Base-by-base conservation (phyloP, 2,797 vertebrate genomes). In the Phrynocephalus vlangalii region DNA sequence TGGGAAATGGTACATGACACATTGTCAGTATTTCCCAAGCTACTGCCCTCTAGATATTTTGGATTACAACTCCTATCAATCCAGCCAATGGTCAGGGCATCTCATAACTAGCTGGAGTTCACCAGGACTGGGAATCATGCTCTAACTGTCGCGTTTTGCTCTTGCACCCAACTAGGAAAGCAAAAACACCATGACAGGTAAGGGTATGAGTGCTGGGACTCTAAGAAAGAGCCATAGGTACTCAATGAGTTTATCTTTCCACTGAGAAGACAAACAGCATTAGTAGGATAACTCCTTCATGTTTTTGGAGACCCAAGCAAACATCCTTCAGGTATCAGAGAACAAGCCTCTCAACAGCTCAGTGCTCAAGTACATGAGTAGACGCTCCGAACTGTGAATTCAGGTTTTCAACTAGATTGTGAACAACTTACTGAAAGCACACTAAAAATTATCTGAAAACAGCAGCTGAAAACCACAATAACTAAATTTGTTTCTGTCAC, bases 401-500 rank as follows among this genome's bases (percentile, higher is more conserved):
- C 86, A 90, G 89, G 33, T 70, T 70, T 82, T 90, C 84, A 77
- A 77, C 20, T 30, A 72, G 28, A 33, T 84, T 78, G 81, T 75
- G 0, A 3, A 70, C 78, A 38, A 86, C 78, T 72, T 84, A 48
- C 26, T 0, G 15, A 76, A 71, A 80, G 72, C 22, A 38, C 44
- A 20, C 10, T 67, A 67, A 70, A 88, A 68, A 89, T 90, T 84
- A 60, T 33, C 22, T 60, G 70, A 92, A 72, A 83, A 56, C 52
- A 56, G 33, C 48, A 60, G 79, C 92, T 84, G 24, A 63, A 86
- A 38, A 30, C 38, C 78, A 79, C 38, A 48, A 82, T 79, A 87
- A 88, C 86, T 60, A 89, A 87, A 90, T 86, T 76, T 66, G 76
- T 38, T 38, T 72, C 22, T 78, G 89, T 80, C 79, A 86, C 67